These are phyloP conservation scores for Orgyia antiqua DNA, from an alignment of 2,888 invertebrate genomes.

Conservation along the genomic window DNA sequence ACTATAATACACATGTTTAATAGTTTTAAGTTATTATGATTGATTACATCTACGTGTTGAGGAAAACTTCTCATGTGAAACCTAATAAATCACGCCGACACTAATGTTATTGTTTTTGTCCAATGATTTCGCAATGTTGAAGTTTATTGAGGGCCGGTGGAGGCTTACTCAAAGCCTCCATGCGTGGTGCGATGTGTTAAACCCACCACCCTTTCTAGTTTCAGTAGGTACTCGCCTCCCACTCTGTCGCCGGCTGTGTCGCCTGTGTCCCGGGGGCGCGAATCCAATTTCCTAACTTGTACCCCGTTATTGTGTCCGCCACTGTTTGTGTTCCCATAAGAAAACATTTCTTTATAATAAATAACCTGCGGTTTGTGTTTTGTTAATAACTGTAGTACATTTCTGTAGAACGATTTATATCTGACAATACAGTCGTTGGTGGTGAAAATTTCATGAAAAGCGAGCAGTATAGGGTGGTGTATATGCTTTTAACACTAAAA, in stretches of 20 bases:
- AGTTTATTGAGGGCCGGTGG: conserved; percentile 13
- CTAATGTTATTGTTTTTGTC: conserved; percentile 1
- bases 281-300: conserved; percentile 69
- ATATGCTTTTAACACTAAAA: too few relatives aligned
- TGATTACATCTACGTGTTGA: conserved; percentile 1
- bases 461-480: too few relatives aligned
- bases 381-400: conserved; percentile 12
- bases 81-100: conserved; percentile 1
- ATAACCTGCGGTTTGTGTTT: conserved; percentile 30
- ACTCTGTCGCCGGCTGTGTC: conserved; percentile 20
- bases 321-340: conserved; percentile 40
- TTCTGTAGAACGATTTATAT: too few relatives aligned
- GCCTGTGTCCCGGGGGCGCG: conserved; percentile 51
- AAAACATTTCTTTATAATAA: conserved; percentile 45
- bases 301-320: conserved; percentile 55
- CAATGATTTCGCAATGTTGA: conserved; percentile 6
- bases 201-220: conserved; percentile 8
- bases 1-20: too few relatives aligned
- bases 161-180: conserved; percentile 14
- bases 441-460: too few relatives aligned
- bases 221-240: conserved; percentile 5
- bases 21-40: conserved; percentile 1
- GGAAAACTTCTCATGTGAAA: background rate
- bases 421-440: too few relatives aligned
- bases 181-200: conserved; percentile 31